Conservation (phyloP, 2,797 vertebrate species). For the Rhinella marina region DNA sequence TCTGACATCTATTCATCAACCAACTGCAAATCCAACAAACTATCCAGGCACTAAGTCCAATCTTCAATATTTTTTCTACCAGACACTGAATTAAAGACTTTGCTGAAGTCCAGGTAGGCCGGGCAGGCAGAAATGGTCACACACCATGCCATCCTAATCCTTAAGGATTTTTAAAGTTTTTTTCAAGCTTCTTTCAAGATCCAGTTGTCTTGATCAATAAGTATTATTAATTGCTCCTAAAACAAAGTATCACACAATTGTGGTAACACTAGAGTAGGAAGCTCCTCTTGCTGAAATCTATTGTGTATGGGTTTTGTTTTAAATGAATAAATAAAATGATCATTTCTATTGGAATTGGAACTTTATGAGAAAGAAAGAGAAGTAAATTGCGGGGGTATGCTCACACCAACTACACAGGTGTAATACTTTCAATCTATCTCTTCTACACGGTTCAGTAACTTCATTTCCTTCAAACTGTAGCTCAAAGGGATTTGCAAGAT, state of each 20-base stretch:
- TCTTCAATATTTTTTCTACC: too few relatives aligned
- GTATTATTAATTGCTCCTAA: not conserved
- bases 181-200: not conserved
- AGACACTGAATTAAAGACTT: too few relatives aligned
- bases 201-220: not conserved
- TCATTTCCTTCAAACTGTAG: constrained; percentile 20
- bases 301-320: not conserved
- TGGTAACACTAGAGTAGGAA: not conserved
- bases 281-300: not conserved
- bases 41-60: too few relatives aligned
- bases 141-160: too few relatives aligned
- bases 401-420: not conserved
- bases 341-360: not conserved
- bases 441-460: constrained; percentile 17
- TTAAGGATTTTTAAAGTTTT: too few relatives aligned
- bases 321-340: not conserved
- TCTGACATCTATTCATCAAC: too few relatives aligned
- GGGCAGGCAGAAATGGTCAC: too few relatives aligned
- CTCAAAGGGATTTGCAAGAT: constrained; percentile 22
- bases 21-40: too few relatives aligned
- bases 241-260: too few relatives aligned
- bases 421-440: constrained; percentile 26
- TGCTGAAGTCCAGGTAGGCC: too few relatives aligned
- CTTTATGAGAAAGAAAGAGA: not conserved
- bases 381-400: not conserved